phyloP scores from a whole-genome alignment of 2,888 invertebrate species.

The Phorcus lineatus region DNA sequence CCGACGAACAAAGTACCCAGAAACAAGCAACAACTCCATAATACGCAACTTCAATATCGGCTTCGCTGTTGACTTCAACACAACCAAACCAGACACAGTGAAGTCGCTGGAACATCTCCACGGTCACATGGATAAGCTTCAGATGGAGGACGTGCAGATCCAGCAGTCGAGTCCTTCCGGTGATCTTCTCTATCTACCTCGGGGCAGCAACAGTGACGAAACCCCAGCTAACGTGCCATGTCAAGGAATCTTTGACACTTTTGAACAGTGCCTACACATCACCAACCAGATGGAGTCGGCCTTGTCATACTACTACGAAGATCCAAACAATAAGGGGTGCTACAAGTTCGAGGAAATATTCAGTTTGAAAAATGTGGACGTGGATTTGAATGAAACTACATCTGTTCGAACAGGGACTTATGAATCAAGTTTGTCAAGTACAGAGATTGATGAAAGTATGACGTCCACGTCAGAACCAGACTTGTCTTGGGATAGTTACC shows the following conservation, averaged over 20 bases:
- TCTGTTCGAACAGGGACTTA: not conserved
- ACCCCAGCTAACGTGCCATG: constrained; percentile 2
- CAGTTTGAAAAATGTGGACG: constrained; percentile 38
- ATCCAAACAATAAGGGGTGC: constrained; percentile 45
- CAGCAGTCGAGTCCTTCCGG: constrained; percentile 17
- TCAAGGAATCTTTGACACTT: constrained; percentile 58
- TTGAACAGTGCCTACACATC: constrained; percentile 65
- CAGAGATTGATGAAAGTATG: not conserved
- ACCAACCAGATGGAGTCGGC: constrained; percentile 67
- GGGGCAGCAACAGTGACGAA: not conserved
- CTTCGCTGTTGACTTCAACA: constrained; percentile 63
- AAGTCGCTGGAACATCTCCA: constrained; percentile 31
- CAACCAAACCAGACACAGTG: constrained; percentile 33
- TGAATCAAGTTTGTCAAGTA: constrained; percentile 5
- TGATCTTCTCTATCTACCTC: constrained; percentile 12
- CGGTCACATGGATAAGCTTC: constrained; percentile 34
- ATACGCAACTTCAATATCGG: constrained; percentile 72
- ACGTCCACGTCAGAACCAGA: constrained; percentile 11
- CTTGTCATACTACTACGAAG: constrained; percentile 65
- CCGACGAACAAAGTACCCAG: not conserved
- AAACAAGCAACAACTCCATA: constrained; percentile 14
- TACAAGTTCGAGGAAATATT: constrained; percentile 54
- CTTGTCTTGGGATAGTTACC: constrained; percentile 37
- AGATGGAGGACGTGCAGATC: constrained; percentile 36
- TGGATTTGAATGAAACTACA: constrained; percentile 33